Percentiles rank a stretch among this genome's conserved stretches.
These are phyloP conservation scores for Sebastes steindachneri DNA, from an alignment of 2,797 vertebrate genomes.

Conservation along the genomic window DNA sequence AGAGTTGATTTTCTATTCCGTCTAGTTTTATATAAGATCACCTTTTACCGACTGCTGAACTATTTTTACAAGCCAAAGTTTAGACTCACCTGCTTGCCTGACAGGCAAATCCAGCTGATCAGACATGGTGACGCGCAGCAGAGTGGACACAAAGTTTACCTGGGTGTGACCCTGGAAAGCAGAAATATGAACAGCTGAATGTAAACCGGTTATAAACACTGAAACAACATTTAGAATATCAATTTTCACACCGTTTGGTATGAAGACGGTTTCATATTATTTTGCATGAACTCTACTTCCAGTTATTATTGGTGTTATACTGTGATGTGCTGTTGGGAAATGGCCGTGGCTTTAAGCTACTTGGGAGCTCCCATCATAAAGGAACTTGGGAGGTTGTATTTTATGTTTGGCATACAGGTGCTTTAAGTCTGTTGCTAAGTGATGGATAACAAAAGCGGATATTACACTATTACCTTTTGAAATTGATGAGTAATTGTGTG, in stretches of 20 bases:
- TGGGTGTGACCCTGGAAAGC: conserved; percentile 91
- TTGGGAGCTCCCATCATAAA: neutral
- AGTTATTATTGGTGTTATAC: neutral
- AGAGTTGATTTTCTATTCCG: too few relatives aligned
- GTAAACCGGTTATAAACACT: neutral
- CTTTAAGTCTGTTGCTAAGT: neutral
- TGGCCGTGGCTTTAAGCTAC: neutral
- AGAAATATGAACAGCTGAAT: conserved; percentile 31
- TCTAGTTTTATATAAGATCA: neutral
- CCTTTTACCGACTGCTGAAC: neutral
- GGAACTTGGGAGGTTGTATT: neutral
- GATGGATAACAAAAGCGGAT: neutral
- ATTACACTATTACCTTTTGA: neutral
- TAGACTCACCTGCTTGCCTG: conserved; percentile 94
- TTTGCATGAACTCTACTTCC: neutral
- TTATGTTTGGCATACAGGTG: neutral
- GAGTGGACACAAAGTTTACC: conserved; percentile 95
- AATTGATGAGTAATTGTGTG: neutral
- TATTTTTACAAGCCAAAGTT: neutral
- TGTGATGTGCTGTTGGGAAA: too few relatives aligned
- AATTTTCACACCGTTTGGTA: neutral
- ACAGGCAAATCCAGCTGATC: conserved; percentile 98
- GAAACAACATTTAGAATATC: neutral
- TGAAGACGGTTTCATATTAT: neutral
- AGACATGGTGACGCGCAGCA: conserved; percentile 98